Base-by-base conservation (phyloP, 2,113 vertebrate genomes). In the Meleagris gallopavo region DNA sequence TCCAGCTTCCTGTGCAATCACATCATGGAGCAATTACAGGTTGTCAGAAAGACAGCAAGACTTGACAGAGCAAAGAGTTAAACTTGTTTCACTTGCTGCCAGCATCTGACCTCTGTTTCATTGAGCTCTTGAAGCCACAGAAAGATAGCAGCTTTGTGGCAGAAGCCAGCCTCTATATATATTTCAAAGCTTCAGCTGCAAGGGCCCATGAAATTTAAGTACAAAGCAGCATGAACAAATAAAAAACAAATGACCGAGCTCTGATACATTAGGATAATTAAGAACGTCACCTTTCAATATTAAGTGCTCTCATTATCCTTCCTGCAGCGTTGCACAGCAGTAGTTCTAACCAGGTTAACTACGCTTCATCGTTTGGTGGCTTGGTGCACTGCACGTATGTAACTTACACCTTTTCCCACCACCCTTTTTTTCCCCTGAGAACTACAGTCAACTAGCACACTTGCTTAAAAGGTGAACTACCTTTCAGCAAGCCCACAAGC, bases 81-180 rank as follows among this genome's bases (percentile, higher is more conserved):
- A 67, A 64, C 10, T 38, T 58, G 45, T 20, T 77, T 64, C 38
- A 89, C 38, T 61, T 65, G 21, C 34, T 55, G 32, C 41, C 50
- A 29, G 32, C 13, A 64, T 20, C 21, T 55, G 30, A 66, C 16
- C 14, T 71, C n/a, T 34, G 30, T 70, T 88, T 58, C 86, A 66
- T 36, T 10, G 12, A 73, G n/a, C 32, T 84, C 78, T 12, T 64
- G 52, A 75, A 43, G 22, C 10, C 9, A 6, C 24, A 32, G 65
- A 55, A 20, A 55, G 10, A 61, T 13, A 18, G 5, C 5, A 55
- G 43, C 21, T 71, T 22, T 57, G 0, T 1, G 11, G 20, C 18
- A 82, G 70, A 74, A 78, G 7, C 29, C 21, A 45, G 0, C 0
- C 27, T 54, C 52, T 34, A 20, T 50, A 0, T 50, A 0, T n/a